These are phyloP conservation scores for Hyperoplus lanceolatus DNA, from an alignment of 2,797 vertebrate genomes.

Conservation along the genomic window DNA sequence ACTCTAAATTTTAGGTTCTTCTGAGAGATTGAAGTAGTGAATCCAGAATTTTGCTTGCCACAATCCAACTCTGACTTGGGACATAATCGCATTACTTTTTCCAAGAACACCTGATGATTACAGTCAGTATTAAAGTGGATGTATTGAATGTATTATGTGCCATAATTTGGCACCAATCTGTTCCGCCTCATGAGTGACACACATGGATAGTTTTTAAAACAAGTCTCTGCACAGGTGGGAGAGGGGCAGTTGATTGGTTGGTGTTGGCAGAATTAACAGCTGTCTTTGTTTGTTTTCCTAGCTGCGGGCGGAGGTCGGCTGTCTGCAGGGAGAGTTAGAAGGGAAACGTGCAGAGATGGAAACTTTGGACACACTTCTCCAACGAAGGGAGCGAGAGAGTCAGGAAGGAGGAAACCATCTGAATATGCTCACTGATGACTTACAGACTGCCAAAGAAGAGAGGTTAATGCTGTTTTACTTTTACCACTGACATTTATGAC, in stretches of 20 bases:
- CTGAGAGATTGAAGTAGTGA: neutral
- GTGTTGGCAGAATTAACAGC: neutral
- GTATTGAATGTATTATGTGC: neutral
- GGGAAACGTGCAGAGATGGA: constrained; percentile 88
- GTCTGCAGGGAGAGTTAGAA: constrained; percentile 85
- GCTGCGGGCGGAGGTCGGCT: constrained; percentile 87
- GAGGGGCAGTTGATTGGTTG: neutral
- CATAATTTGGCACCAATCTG: no score
- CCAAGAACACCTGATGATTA: constrained; percentile 9
- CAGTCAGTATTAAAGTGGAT: neutral
- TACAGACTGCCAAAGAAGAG: constrained; percentile 84
- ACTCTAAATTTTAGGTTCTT: neutral
- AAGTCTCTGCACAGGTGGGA: neutral
- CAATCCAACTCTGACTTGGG: constrained; percentile 8
- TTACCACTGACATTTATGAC: no score
- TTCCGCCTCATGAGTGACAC: no score
- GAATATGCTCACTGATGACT: constrained; percentile 90
- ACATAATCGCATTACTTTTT: neutral
- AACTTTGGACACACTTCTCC: constrained; percentile 87
- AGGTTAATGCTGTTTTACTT: constrained; percentile 78
- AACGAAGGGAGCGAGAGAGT: constrained; percentile 87
- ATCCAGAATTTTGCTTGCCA: neutral
- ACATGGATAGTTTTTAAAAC: neutral
- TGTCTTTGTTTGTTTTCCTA: constrained; percentile 52
- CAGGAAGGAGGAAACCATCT: constrained; percentile 90